Base-by-base conservation (phyloP, 2,113 vertebrate genomes). In the Ornithorhynchus anatinus region DNA sequence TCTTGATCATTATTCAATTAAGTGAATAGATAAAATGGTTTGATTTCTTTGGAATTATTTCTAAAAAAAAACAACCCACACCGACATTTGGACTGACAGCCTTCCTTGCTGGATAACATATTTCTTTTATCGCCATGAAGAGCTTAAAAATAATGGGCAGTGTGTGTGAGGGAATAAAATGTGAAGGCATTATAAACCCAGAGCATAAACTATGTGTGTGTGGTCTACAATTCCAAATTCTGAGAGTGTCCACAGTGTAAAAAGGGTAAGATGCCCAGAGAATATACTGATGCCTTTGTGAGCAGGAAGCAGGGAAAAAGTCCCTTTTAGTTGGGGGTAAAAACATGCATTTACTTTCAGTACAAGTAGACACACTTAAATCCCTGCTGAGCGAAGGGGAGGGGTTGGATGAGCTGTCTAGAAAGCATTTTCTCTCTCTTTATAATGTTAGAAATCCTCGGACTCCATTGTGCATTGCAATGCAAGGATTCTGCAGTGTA, bases 281-380 rank as follows among this genome's bases (percentile, higher is more conserved):
- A 78, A 66, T 77, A 85, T 71, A 84, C 73, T 81, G 83, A 77
- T 81, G 58, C 48, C 75, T 87, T 84, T 89, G 80, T 89, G 64
- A 75, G 65, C 70, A 53, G 68, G 62, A 66, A 84, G 37, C 37
- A 66, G 64, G 77, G 64, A n/a, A 76, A 71, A 67, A 72, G 72
- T 79, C 66, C 72, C 61, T 81, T 89, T 80, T 65, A 84, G 85
- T 81, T 84, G 70, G 79, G 62, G 85, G 81, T 76, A 81, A 82
- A 84, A 83, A 67, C 76, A 82, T 69, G 81, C 88, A 86, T 89
- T 88, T 84, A 82, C 82, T 90, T 88, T 88, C 88, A 56, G 73
- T 17, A 56, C 80, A 83, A 86, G 84, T 66, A 82, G 88, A 72
- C 79, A 76, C 72, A 79, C 81, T 88, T 78, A 85, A 89, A 85